phyloP scores from a whole-genome alignment of 1,140 invertebrate genomes.

The Hetaerina americana region DNA sequence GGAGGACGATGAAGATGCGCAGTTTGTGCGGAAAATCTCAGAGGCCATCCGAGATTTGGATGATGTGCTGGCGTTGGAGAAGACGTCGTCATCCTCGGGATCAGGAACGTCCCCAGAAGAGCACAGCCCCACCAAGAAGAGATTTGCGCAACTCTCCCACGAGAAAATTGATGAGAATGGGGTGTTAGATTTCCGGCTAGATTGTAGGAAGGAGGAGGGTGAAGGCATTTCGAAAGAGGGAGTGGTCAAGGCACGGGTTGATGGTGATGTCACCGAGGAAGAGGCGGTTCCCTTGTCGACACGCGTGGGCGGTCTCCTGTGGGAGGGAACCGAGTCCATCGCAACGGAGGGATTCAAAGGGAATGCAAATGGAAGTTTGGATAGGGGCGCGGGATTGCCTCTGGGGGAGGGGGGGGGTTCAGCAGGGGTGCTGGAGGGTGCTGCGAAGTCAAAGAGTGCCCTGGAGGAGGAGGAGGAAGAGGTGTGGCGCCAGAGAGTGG shows the following conservation, averaged over 20 bases:
- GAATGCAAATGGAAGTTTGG: too few species aligned
- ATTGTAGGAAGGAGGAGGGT: slow-evolving; percentile 26
- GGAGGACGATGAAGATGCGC: slow-evolving; percentile 28
- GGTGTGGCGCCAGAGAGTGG: slow-evolving; percentile 45
- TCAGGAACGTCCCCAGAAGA: slow-evolving; percentile 24
- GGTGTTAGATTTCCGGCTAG: slow-evolving; percentile 24
- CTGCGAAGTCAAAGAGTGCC: not conserved
- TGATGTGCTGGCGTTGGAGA: slow-evolving; percentile 45
- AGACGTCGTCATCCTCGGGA: slow-evolving; percentile 42
- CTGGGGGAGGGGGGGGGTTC: slow-evolving; percentile 13
- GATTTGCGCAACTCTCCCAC: not conserved
- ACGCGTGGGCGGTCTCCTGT: too few species aligned
- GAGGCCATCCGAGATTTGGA: slow-evolving; percentile 51
- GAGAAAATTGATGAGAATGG: slow-evolving; percentile 16
- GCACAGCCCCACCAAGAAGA: not conserved
- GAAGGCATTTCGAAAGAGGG: too few species aligned
- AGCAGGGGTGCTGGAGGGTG: slow-evolving; percentile 40
- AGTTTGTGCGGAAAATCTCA: slow-evolving; percentile 43
- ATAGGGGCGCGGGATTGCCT: slow-evolving; percentile 1
- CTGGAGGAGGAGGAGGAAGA: slow-evolving; percentile 40
- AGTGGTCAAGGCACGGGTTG: too few species aligned
- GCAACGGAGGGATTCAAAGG: too few species aligned
- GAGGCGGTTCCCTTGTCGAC: too few species aligned
- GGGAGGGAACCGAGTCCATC: too few species aligned
- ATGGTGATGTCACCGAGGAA: too few species aligned